Evolutionary conservation across 2,888 invertebrate genomes (phyloP), one percentile per base, ranked within the genome.

Genomic region (Minunthozetes semirufus): DNA sequence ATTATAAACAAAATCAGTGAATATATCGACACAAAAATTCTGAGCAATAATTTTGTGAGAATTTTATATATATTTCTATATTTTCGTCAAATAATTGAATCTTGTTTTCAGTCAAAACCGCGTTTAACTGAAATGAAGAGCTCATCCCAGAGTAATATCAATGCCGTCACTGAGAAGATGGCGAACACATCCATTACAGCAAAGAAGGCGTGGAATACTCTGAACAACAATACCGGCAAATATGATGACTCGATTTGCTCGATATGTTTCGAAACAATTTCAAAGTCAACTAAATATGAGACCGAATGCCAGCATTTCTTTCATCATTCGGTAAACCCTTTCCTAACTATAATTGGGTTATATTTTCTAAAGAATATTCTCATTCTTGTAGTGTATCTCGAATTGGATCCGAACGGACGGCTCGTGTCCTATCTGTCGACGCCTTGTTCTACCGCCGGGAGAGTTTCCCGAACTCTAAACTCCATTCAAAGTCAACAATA

Each of bases 241-340:
- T 33, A 63, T 33, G 33, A 63, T 29, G 63, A 63, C 29, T 13
- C 19, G 19, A 25, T 56, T 33, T 63, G 63, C n/a, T 63, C 63
- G 11, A 63, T 63, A 13, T 63, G 63, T 63, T 63, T 63, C 63
- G 63, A 63, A 4, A 9, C 17, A 2, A 63, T 63, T 6, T 29
- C 63, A 19, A 8, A 13, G 11, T 27, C n/a, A 3, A 63, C 4
- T 15, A 63, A 29, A 63, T 63, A 63, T 29, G 63, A 63, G 63
- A 63, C 63, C 9, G 63, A 63, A 29, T 63, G 63, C 25, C 63
- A 29, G 2, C 63, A 63, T 17, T 63, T 29, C 33, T 63, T 63
- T 63, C 63, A 63, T n/a, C 1, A 17, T 6, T 6, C 13, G 29
- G 63, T 63, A 53, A 6, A 19, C 19, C 6, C 53, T 53, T 53